Evolutionary conservation across 1,140 invertebrate genomes (phyloP).

Genomic region (Meloidogyne hapla): DNA sequence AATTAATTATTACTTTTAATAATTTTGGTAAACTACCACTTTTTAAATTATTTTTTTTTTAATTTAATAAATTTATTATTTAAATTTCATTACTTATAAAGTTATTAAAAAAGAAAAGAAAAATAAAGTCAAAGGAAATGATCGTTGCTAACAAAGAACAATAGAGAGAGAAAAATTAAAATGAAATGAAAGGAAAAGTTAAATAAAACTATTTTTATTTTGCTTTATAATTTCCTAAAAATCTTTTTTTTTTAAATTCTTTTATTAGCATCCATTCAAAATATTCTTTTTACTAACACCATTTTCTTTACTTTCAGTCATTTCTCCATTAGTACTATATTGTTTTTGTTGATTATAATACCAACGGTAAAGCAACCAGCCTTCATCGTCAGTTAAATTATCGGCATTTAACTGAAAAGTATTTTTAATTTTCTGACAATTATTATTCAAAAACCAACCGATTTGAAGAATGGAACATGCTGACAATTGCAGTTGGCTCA

Average conservation of each 20-base stretch:
- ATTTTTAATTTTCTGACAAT: background rate
- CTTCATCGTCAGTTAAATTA: constrained; percentile 12
- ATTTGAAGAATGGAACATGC: background rate
- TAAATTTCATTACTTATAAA: background rate
- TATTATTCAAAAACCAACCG: background rate
- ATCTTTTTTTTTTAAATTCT: background rate
- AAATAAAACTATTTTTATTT: background rate
- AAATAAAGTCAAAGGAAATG: background rate
- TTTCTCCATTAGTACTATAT: background rate
- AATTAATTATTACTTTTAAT: no score
- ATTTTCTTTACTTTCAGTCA: background rate
- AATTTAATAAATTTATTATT: background rate
- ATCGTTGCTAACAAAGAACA: background rate
- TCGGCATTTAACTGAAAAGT: constrained; percentile 12
- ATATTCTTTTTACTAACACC: background rate
- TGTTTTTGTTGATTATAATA: constrained; percentile 2
- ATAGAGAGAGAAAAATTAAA: background rate
- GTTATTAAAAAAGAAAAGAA: background rate
- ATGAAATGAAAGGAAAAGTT: background rate
- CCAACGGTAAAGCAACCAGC: constrained; percentile 2
- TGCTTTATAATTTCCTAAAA: background rate
- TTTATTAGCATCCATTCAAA: background rate
- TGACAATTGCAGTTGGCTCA: background rate
- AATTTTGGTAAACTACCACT: no score
- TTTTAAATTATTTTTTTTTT: no score